phyloP scores from a whole-genome alignment of 2,888 invertebrate species.

The Zygothrica quintamaculata region DNA sequence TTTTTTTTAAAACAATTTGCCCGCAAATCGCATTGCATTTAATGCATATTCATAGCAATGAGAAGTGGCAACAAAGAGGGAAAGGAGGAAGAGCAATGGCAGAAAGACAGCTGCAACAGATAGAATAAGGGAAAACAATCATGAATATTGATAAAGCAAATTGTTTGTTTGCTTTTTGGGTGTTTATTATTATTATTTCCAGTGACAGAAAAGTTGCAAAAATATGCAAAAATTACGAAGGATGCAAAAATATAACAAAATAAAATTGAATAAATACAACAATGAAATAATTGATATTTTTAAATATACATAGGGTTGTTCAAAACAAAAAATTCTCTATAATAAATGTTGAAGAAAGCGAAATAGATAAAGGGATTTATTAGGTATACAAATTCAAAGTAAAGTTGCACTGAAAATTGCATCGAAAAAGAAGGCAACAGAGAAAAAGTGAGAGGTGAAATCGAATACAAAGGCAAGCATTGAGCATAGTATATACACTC shows the following conservation, averaged over 20 bases:
- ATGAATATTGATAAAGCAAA: constrained; percentile 76
- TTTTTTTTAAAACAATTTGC: constrained; percentile 20
- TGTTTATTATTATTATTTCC: constrained; percentile 54
- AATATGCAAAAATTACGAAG: constrained; percentile 15
- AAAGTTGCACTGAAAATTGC: too few species aligned
- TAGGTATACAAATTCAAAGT: too few species aligned
- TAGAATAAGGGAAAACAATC: constrained; percentile 29
- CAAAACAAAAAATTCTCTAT: too few species aligned
- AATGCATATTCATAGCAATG: constrained; percentile 67
- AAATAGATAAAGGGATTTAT: too few species aligned
- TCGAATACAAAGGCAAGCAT: too few species aligned
- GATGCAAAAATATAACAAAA: constrained; percentile 27
- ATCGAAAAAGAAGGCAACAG: too few species aligned
- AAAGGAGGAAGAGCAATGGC: constrained; percentile 8
- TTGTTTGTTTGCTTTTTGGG: constrained; percentile 59
- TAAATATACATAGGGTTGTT: background rate
- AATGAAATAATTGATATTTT: constrained; percentile 10
- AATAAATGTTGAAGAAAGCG: too few species aligned
- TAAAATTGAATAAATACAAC: constrained; percentile 9
- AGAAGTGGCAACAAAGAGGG: background rate
- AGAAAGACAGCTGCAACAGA: constrained; percentile 22
- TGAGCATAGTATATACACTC: too few species aligned
- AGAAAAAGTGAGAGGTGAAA: too few species aligned
- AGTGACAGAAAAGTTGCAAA: constrained; percentile 33
- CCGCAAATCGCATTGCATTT: constrained; percentile 56